Evolutionary conservation across 2,113 vertebrate genomes (phyloP), one percentile per base, ranked within the genome.

Genomic region (Triplophysa siluroides): DNA sequence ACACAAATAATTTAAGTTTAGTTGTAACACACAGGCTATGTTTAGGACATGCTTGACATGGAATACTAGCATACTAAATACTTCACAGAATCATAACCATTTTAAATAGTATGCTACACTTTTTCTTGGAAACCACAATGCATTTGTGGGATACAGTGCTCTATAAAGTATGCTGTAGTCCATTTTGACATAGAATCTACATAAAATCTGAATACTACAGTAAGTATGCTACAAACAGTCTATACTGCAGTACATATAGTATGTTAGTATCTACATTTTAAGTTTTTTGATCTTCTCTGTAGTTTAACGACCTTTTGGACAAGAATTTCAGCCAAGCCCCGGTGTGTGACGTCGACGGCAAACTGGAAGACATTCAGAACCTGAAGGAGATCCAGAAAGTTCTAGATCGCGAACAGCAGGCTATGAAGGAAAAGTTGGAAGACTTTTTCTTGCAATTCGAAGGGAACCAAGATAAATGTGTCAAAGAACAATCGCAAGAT

Each of bases 361-460:
- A 84, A 13, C 14, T 18, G 18, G n/a, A 50, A 12, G 19, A 33
- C 43, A 0, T 81, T 13, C 9, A 60, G 24, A 38, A 54, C 11
- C 4, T 84, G 13, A 8, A 70, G 23, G 38, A 47, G 7, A 19
- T 19, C 14, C 82, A 81, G 43, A 67, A 69, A 41, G 60, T 85
- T n/a, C 69, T 82, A 19, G 21, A 84, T 14, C 54, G 70, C 26
- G 88, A 89, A 43, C 86, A 85, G 16, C 41, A 85, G 2, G 80
- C 82, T 4, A 8, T 87, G 81, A 88, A 86, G 69, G 87, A 89
- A 14, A 88, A 82, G 86, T 83, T 89, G 67, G 78, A 88, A 26
- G 61, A 10, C 11, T 23, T 89, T 45, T 8, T 73, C 23, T 14
- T 75, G 3, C 26, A 62, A 10, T 76, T 73, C 21, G 83, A 88